These are phyloP conservation scores for Haliclona indistincta DNA, from an alignment of 37 sponge, comb jelly and placozoan genomes.

Conservation along the genomic window DNA sequence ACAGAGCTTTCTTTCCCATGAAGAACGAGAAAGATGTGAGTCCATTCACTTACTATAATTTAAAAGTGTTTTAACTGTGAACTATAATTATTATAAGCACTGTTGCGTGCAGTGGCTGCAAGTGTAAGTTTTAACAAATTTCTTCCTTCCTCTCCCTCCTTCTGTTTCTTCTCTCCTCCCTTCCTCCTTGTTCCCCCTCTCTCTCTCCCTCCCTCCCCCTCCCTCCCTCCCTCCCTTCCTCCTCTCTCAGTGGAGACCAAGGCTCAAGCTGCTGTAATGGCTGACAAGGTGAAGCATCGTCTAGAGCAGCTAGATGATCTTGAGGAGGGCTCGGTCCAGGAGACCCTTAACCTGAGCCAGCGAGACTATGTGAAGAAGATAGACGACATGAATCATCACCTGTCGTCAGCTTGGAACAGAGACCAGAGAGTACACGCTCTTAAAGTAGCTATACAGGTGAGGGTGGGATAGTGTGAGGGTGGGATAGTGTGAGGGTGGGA, in stretches of 20 bases:
- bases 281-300: slow-evolving; percentile 90
- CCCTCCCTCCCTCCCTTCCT: slow-evolving; percentile 1
- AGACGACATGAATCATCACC: slow-evolving; percentile 81
- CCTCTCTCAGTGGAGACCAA: slow-evolving; percentile 79
- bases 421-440: slow-evolving; percentile 97
- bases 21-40: slow-evolving; percentile 85
- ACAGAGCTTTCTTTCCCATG: slow-evolving; percentile 80
- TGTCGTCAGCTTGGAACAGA: slow-evolving; percentile 82
- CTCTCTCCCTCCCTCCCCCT: not conserved
- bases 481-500: not conserved
- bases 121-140: no score
- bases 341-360: slow-evolving; percentile 93
- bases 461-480: not conserved
- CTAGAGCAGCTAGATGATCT: slow-evolving; percentile 96
- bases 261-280: slow-evolving; percentile 69
- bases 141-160: not conserved
- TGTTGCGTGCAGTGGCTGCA: no score
- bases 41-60: not conserved
- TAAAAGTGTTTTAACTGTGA: not conserved
- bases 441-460: slow-evolving; percentile 96
- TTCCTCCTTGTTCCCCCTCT: not conserved
- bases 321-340: slow-evolving; percentile 90
- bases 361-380: slow-evolving; percentile 92
- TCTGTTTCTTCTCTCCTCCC: not conserved
- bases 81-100: not conserved